Evolutionary conservation across 2,797 vertebrate species (phyloP).

Genomic region (Decapterus maruadsi): DNA sequence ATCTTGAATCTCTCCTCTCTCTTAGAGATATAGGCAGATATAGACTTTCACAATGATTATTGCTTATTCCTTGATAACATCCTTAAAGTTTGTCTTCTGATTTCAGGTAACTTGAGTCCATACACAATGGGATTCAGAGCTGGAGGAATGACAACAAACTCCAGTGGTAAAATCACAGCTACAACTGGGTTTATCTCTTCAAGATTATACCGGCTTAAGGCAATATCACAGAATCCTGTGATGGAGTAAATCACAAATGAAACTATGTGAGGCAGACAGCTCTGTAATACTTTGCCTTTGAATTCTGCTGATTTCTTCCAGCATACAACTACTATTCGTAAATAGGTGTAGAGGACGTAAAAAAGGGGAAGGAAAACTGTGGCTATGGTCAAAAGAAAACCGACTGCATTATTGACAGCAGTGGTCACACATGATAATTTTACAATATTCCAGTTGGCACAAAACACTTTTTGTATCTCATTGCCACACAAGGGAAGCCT

Average conservation of each 20-base stretch:
- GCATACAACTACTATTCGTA: neutral
- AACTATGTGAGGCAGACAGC: constrained; percentile 8
- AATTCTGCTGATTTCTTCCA: neutral
- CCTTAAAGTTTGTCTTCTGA: neutral
- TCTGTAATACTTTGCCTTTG: constrained; percentile 9
- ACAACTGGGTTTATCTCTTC: neutral
- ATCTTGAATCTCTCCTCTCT: neutral
- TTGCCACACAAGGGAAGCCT: neutral
- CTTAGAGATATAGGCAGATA: no score
- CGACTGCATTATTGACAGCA: neutral
- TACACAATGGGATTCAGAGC: constrained; percentile 4
- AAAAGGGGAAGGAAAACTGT: neutral
- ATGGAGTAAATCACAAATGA: neutral
- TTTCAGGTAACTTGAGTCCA: constrained; percentile 1
- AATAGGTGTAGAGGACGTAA: neutral
- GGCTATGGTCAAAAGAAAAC: neutral
- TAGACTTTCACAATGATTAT: neutral
- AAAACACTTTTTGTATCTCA: neutral
- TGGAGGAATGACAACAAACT: constrained; percentile 4
- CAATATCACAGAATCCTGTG: neutral
- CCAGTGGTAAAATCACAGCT: neutral
- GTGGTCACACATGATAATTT: constrained; percentile 6
- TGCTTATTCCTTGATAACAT: neutral
- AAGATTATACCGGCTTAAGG: neutral
- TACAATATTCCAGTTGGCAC: constrained; percentile 7